Base-by-base conservation (phyloP, 2,888 invertebrate genomes). In the Dilophus febrilis region DNA sequence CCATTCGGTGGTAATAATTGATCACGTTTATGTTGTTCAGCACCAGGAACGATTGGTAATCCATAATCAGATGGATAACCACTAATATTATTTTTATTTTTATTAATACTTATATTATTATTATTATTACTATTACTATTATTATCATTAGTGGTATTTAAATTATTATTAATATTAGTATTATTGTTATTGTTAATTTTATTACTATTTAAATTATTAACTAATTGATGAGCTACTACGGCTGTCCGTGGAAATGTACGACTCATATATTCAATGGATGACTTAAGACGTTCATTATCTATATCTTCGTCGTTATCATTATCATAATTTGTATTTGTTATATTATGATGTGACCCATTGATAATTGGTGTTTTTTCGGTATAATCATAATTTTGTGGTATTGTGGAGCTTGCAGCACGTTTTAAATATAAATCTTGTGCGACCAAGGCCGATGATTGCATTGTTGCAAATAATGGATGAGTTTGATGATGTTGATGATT, bases 21-120 rank as follows among this genome's bases (percentile, higher is more conserved):
- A 45, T 44, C 45, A 48, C 41, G 51, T 49, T 38, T 38, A 44
- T 60, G 59, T 40, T 59, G 60, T 47, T 64, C 61, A 7, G 59
- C 61, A 18, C 62, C 58, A 42, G 69, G 66, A 46, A 67, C 63
- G 52, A 81, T 71, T 8, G 83, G 82, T 55, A 85, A 65, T 40
- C 84, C 84, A 58, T 84, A 82, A 62, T 84, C 82, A 18, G 77
- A 65, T 33, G 82, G 83, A 59, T 83, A 83, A 31, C 75, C 76
- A 39, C 54, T 44, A 36, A 42, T 29, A 35, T 28, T 28, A 33
- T 47, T 38, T 26, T 26, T 35, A 56, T 33, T 41, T 40, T 40
- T 55, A 27, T 51, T 49, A 34, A 19, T 37, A 28, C 28, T 28
- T 2, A 16, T 35, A 33, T 27, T 33, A 30, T 30, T 13, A 27